Percentiles rank a stretch among this genome's conserved stretches.
phyloP scores from a whole-genome alignment of 1,140 invertebrate genomes.

The Drosophila micromelanica region DNA sequence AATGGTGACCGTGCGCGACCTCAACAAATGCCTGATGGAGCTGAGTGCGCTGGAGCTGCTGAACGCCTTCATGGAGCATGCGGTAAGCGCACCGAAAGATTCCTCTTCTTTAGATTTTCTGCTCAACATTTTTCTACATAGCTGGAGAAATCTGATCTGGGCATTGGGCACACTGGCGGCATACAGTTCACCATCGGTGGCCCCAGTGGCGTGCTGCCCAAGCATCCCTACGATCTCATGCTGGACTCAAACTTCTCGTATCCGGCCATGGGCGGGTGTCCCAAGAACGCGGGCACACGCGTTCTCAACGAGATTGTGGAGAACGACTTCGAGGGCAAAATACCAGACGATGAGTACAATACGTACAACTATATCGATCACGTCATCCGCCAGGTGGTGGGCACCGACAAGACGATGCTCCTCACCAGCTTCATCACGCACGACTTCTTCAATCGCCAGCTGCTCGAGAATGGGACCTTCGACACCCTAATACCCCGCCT shows the following conservation, averaged over 20 bases:
- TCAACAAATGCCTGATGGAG: conserved; percentile 77
- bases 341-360: conserved; percentile 76
- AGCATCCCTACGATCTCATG: conserved; percentile 80
- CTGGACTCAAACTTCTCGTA: conserved; percentile 77
- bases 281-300: conserved; percentile 75
- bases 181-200: conserved; percentile 83
- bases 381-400: conserved; percentile 73
- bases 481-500: conserved; percentile 69
- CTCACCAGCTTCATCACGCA: conserved; percentile 80
- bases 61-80: conserved; percentile 79
- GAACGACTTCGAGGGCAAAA: conserved; percentile 78
- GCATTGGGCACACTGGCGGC: conserved; percentile 79
- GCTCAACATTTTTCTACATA: conserved; percentile 4
- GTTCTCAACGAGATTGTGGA: conserved; percentile 80
- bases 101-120: neutral
- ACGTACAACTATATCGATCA: conserved; percentile 78
- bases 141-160: conserved; percentile 78
- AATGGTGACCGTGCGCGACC: conserved; percentile 74
- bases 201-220: conserved; percentile 74
- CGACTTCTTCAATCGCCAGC: conserved; percentile 76
- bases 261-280: conserved; percentile 78
- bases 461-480: conserved; percentile 81
- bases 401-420: conserved; percentile 79
- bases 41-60: conserved; percentile 69
- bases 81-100: conserved; percentile 51